phyloP scores from a whole-genome alignment of 2,888 invertebrate genomes.

The Erebia ligea region DNA sequence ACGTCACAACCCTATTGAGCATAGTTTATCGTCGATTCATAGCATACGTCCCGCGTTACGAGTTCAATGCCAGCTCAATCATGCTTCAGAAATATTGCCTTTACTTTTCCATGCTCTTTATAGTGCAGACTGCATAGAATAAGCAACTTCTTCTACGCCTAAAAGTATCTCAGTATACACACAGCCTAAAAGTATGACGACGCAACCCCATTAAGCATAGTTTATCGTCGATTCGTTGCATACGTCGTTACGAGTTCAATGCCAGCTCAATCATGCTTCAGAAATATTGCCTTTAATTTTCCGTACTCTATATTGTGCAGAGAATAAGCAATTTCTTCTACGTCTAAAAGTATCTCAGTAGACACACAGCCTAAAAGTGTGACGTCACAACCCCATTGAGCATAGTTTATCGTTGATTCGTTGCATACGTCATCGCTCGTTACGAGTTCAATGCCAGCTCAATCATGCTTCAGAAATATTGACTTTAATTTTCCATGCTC shows the following conservation, averaged over 20 bases:
- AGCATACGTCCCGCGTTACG: conserved; percentile 41
- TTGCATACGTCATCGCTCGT: conserved; percentile 43
- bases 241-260: conserved; percentile 44
- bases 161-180: background rate
- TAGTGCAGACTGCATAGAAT: too few relatives aligned
- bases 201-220: conserved; percentile 30
- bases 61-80: conserved; percentile 44
- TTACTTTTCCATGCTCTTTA: background rate
- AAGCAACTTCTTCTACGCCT: background rate
- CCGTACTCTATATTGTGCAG: background rate
- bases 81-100: background rate
- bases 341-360: background rate
- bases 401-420: conserved; percentile 42
- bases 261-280: conserved; percentile 37
- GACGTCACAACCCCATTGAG: conserved; percentile 36
- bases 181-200: conserved; percentile 29
- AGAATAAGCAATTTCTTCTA: too few relatives aligned
- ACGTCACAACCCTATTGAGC: conserved; percentile 32
- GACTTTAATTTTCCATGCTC: background rate
- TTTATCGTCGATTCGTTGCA: conserved; percentile 44
- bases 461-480: conserved; percentile 31
- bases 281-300: conserved; percentile 22
- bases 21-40: conserved; percentile 42
- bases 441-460: conserved; percentile 46
- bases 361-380: conserved; percentile 6